Percentiles rank a stretch among this genome's conserved stretches.
These are phyloP conservation scores for Sphaerophoria rueppellii DNA, from an alignment of 2,888 invertebrate species.

Conservation along the genomic window DNA sequence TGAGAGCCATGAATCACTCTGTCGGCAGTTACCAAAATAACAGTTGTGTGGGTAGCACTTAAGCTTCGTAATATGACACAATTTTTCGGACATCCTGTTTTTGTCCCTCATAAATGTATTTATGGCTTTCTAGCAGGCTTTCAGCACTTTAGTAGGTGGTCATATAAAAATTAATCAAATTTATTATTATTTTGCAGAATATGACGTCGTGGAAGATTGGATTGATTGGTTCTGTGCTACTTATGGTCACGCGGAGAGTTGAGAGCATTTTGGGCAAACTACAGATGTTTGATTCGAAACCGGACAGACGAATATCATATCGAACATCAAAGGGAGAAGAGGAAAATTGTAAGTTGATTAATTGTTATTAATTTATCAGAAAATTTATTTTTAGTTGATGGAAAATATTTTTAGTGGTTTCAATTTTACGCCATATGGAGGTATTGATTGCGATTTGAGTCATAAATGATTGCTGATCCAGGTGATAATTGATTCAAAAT, in stretches of 20 bases:
- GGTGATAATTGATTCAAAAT: too few species aligned
- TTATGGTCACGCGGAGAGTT: constrained; percentile 75
- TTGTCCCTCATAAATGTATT: constrained; percentile 19
- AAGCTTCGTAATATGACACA: constrained; percentile 32
- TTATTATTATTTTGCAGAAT: constrained; percentile 52
- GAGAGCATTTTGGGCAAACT: constrained; percentile 80
- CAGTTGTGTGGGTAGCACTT: constrained; percentile 49
- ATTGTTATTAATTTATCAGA: constrained; percentile 33
- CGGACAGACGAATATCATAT: constrained; percentile 93
- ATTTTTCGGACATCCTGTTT: constrained; percentile 43
- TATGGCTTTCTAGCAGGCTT: constrained; percentile 10
- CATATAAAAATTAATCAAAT: constrained; percentile 32
- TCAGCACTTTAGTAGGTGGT: constrained; percentile 52
- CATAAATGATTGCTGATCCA: too few species aligned
- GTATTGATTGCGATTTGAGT: too few species aligned
- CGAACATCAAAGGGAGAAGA: constrained; percentile 94
- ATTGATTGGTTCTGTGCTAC: constrained; percentile 73
- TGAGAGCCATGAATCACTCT: constrained; percentile 54
- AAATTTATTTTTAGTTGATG: not conserved
- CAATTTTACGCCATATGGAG: too few species aligned
- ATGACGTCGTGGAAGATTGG: constrained; percentile 64
- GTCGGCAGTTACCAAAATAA: constrained; percentile 9
- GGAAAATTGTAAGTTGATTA: constrained; percentile 88
- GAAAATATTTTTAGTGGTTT: not conserved
- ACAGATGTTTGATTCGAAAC: constrained; percentile 91